Evolutionary conservation across 1,140 invertebrate genomes (phyloP).

Genomic region (Radopholus similis): DNA sequence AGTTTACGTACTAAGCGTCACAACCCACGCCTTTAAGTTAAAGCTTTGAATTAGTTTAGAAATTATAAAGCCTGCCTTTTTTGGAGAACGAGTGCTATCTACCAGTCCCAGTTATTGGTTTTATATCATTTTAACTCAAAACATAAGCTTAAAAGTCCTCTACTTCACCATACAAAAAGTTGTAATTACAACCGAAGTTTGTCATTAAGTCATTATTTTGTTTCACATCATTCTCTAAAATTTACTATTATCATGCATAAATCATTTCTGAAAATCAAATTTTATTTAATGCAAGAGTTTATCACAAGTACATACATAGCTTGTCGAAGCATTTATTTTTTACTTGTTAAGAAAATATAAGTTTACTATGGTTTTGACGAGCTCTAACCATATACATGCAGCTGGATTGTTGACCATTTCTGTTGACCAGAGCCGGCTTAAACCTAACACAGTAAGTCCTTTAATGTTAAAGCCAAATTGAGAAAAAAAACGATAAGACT

Average conservation of each 20-base stretch:
- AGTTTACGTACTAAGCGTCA: too few species aligned
- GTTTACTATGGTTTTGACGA: constrained; percentile 1
- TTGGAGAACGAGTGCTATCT: too few species aligned
- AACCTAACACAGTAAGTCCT: neutral
- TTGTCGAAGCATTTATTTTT: neutral
- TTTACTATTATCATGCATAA: too few species aligned
- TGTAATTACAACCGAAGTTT: neutral
- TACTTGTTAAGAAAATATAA: neutral
- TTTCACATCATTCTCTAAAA: too few species aligned
- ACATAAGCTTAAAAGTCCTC: neutral
- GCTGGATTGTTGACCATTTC: neutral
- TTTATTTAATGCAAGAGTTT: neutral
- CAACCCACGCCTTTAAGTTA: too few species aligned
- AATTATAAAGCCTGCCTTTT: too few species aligned
- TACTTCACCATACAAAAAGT: too few species aligned
- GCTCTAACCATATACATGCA: constrained; percentile 10
- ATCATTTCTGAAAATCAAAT: too few species aligned
- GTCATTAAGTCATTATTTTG: neutral
- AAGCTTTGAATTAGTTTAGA: too few species aligned
- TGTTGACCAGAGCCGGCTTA: neutral
- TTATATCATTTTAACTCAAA: too few species aligned
- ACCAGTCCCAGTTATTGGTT: too few species aligned
- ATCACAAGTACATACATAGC: neutral
- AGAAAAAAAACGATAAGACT: neutral
- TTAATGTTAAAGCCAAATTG: neutral